Evolutionary conservation across 2,888 invertebrate species (phyloP).

Genomic region (Suillia variegata): DNA sequence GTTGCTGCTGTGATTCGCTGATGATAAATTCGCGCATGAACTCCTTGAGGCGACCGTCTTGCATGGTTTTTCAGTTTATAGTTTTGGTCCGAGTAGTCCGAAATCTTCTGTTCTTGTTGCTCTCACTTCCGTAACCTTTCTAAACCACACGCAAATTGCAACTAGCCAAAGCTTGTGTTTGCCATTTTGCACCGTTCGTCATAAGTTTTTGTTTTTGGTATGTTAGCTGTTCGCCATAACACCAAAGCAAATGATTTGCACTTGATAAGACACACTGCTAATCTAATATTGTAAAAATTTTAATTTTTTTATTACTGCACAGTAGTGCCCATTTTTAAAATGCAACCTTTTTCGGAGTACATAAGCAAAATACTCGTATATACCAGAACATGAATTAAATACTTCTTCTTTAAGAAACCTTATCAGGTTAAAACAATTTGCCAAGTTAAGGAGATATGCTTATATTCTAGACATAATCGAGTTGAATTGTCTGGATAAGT

Average conservation of each 20-base stretch:
- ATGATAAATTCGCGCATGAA: constrained; percentile 72
- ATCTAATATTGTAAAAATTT: too few species aligned
- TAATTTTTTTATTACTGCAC: too few species aligned
- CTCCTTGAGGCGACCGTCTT: constrained; percentile 43
- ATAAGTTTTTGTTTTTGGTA: background rate
- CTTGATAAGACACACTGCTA: constrained; percentile 23
- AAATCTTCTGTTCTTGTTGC: background rate
- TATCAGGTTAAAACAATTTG: too few species aligned
- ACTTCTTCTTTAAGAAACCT: too few species aligned
- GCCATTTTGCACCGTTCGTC: constrained; percentile 8
- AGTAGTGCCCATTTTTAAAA: too few species aligned
- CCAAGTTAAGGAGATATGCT: too few species aligned
- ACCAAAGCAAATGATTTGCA: constrained; percentile 7
- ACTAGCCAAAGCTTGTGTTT: constrained; percentile 22
- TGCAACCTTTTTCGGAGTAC: too few species aligned
- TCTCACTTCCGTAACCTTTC: constrained; percentile 9
- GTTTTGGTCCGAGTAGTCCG: background rate
- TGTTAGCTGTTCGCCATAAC: constrained; percentile 6
- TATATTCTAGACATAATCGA: too few species aligned
- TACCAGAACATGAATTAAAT: too few species aligned
- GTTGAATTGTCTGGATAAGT: too few species aligned
- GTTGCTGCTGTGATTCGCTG: constrained; percentile 75
- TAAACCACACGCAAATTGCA: constrained; percentile 20
- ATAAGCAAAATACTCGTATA: too few species aligned
- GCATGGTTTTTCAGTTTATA: constrained; percentile 30